These are phyloP conservation scores for Aurelia aurita complex sp. Pacific DNA, from an alignment of 30 jellyfish, hydroid and myxozoan genomes.

Conservation along the genomic window DNA sequence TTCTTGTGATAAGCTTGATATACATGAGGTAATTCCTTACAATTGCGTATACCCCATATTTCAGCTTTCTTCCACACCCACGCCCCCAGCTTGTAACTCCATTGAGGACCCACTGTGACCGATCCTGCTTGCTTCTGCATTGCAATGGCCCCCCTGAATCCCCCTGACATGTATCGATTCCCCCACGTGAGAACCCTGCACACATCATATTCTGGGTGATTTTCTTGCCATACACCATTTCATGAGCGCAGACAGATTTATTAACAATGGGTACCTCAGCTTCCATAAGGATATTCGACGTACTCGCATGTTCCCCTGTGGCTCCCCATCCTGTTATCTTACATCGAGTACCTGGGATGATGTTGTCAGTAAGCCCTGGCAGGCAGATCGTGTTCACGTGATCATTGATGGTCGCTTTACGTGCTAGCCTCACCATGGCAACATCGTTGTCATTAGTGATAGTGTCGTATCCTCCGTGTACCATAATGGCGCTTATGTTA, in stretches of 20 bases:
- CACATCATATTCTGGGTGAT: slow-evolving; percentile 90
- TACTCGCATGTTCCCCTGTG: slow-evolving; percentile 58
- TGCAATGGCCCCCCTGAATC: slow-evolving; percentile 98
- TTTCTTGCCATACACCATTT: slow-evolving; percentile 62
- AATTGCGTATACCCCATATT: slow-evolving; percentile 88
- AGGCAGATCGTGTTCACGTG: slow-evolving; percentile 84
- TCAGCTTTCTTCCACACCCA: slow-evolving; percentile 87
- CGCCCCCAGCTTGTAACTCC: slow-evolving; percentile 97
- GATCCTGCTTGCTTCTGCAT: slow-evolving; percentile 51
- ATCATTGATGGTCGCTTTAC: slow-evolving; percentile 68
- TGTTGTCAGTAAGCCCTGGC: slow-evolving; percentile 60
- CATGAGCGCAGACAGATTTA: slow-evolving; percentile 65
- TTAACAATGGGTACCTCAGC: slow-evolving; percentile 85
- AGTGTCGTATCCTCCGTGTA: slow-evolving; percentile 68
- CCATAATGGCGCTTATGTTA: slow-evolving; percentile 49
- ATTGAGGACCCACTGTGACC: slow-evolving; percentile 73
- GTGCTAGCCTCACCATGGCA: slow-evolving; percentile 73
- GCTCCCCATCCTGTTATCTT: slow-evolving; percentile 96
- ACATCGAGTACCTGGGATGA: slow-evolving; percentile 78
- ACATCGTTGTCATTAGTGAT: slow-evolving; percentile 82
- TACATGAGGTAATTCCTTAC: slow-evolving; percentile 80
- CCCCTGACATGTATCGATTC: slow-evolving; percentile 81
- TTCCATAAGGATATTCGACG: slow-evolving; percentile 72
- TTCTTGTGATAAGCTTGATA: slow-evolving; percentile 46
- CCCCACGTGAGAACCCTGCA: slow-evolving; percentile 89